Conservation (phyloP, 2,888 invertebrate species). For the Glaucopsyche alexis region DNA sequence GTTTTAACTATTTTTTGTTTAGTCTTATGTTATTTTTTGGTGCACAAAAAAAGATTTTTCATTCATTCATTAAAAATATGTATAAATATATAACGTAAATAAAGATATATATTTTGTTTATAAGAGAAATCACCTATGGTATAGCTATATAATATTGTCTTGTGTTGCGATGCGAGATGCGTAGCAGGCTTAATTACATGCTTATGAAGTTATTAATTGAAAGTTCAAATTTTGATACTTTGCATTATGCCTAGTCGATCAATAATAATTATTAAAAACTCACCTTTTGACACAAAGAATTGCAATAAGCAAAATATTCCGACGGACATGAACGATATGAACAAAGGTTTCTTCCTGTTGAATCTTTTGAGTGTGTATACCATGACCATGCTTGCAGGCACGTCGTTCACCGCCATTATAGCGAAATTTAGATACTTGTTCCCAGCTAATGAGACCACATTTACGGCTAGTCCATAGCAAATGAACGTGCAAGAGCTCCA, state of each 20-base stretch:
- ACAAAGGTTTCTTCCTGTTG: constrained; percentile 74
- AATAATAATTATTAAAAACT: constrained; percentile 31
- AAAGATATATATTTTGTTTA: too few species aligned
- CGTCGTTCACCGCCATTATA: constrained; percentile 75
- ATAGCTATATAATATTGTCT: not conserved
- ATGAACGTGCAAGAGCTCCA: constrained; percentile 62
- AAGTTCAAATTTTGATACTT: not conserved
- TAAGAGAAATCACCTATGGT: not conserved
- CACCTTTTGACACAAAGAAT: constrained; percentile 74
- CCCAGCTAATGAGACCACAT: constrained; percentile 84
- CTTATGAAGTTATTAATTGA: not conserved
- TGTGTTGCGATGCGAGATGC: not conserved
- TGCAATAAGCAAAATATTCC: constrained; percentile 76
- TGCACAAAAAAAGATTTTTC: too few species aligned
- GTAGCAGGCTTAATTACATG: not conserved
- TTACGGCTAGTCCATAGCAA: constrained; percentile 83
- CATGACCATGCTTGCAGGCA: constrained; percentile 78
- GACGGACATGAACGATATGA: constrained; percentile 70
- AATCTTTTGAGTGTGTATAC: constrained; percentile 71
- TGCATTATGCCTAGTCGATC: not conserved
- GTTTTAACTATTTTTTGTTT: too few species aligned
- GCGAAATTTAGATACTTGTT: constrained; percentile 87
- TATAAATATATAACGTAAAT: too few species aligned
- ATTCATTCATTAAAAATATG: too few species aligned
- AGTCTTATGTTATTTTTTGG: too few species aligned